phyloP scores from a whole-genome alignment of 2,113 vertebrate species.

The Colinus virginianus region DNA sequence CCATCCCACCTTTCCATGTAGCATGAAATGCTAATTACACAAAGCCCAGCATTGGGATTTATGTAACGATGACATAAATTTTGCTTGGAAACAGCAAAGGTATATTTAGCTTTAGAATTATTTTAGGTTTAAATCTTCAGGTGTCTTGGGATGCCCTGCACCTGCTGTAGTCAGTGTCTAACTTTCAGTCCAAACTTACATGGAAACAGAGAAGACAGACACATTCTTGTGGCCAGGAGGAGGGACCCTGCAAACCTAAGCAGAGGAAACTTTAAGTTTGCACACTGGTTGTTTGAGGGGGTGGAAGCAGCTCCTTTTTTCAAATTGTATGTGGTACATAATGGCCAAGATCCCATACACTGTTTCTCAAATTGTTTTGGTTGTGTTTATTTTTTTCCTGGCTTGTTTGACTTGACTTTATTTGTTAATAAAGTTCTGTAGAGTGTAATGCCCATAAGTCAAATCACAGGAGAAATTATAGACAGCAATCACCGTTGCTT shows the following conservation, averaged over 20 bases:
- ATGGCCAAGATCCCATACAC: not conserved
- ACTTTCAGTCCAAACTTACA: not conserved
- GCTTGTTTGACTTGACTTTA: not conserved
- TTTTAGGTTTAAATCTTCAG: not conserved
- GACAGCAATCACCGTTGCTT: not conserved
- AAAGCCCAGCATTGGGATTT: not conserved
- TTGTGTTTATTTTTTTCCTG: not conserved
- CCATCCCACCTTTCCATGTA: not conserved
- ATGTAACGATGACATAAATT: not conserved
- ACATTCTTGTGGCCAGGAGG: not conserved
- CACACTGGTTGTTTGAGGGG: not conserved
- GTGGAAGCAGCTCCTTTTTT: not conserved
- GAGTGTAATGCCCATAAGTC: not conserved
- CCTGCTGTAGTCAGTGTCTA: not conserved
- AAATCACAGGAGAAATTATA: conserved; percentile 40
- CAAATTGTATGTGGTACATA: not conserved
- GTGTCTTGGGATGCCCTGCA: not conserved
- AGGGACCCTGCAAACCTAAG: not conserved
- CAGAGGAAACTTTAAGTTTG: not conserved
- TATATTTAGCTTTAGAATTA: not conserved
- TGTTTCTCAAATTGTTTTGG: not conserved
- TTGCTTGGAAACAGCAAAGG: not conserved
- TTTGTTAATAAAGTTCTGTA: conserved; percentile 35
- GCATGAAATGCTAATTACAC: not conserved
- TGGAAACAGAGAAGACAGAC: not conserved